A percentile compares a stretch with the other conserved stretches of the same genome.
Conservation (phyloP, 2,888 invertebrate genomes). For the Pachymerium ferrugineum region DNA sequence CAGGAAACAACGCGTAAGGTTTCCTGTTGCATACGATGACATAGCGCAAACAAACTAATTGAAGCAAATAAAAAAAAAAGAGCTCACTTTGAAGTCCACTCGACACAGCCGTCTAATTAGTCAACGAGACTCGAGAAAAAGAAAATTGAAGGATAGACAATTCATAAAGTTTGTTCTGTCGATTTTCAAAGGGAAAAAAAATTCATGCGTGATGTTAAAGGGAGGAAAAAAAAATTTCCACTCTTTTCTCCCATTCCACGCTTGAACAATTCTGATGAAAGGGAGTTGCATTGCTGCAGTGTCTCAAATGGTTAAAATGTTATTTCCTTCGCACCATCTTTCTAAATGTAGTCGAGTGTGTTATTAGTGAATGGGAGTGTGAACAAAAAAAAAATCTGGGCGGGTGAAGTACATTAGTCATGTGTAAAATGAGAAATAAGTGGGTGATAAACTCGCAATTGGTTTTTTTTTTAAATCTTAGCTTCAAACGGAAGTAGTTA, state of each 20-base stretch:
- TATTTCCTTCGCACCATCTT: neutral
- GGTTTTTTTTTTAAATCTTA: too few species aligned
- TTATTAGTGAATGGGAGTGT: neutral
- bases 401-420: neutral
- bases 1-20: too few species aligned
- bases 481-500: neutral
- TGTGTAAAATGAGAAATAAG: conserved; percentile 23
- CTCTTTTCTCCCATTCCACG: neutral
- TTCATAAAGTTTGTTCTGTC: conserved; percentile 22
- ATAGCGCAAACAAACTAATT: neutral
- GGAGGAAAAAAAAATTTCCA: too few species aligned
- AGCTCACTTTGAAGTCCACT: neutral
- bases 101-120: neutral
- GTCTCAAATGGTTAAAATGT: neutral
- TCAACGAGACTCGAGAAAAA: neutral
- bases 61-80: neutral
- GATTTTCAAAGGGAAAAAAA: neutral
- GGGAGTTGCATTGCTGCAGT: neutral
- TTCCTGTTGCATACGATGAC: too few species aligned
- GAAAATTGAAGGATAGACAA: neutral
- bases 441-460: conserved; percentile 22
- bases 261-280: neutral
- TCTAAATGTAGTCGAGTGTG: conserved; percentile 1
- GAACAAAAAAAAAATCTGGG: neutral
- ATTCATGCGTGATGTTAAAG: conserved; percentile 20